A percentile compares a stretch with the other conserved stretches of the same genome.
These are phyloP conservation scores for Agelastica alni DNA, from an alignment of 2,888 invertebrate genomes.

Conservation along the genomic window DNA sequence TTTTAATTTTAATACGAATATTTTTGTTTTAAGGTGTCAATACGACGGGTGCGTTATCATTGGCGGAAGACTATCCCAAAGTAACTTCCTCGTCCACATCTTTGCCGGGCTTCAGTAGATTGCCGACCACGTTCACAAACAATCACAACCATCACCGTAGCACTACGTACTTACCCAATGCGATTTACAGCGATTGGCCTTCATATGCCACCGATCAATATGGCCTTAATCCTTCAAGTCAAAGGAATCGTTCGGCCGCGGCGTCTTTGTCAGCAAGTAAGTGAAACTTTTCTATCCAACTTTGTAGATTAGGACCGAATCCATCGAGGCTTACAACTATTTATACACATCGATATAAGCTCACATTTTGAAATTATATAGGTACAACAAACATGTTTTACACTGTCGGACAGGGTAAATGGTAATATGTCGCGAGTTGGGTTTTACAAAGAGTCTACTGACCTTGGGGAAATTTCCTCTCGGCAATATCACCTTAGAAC, in stretches of 20 bases:
- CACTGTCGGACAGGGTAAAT: too few species aligned
- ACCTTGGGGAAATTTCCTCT: too few species aligned
- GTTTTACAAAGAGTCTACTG: too few species aligned
- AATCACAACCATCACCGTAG: conserved; percentile 39
- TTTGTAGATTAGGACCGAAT: too few species aligned
- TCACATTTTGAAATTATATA: too few species aligned
- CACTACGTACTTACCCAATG: conserved; percentile 40
- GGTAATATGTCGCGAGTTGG: too few species aligned
- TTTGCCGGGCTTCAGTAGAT: conserved; percentile 51
- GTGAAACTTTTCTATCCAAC: too few species aligned
- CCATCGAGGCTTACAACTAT: too few species aligned
- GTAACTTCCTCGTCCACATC: conserved; percentile 44
- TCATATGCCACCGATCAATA: conserved; percentile 33
- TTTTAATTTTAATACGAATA: neutral
- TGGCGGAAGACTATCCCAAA: conserved; percentile 46
- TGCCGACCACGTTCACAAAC: conserved; percentile 43
- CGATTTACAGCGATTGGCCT: conserved; percentile 45
- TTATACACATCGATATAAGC: too few species aligned
- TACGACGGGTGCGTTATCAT: conserved; percentile 29
- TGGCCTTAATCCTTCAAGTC: conserved; percentile 35
- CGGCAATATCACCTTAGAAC: too few species aligned
- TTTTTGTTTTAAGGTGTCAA: conserved; percentile 37
- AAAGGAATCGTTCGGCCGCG: conserved; percentile 60
- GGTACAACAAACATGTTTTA: too few species aligned
- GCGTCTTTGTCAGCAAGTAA: conserved; percentile 76